Evolutionary conservation across 1,140 invertebrate species (phyloP).

Genomic region (Chironomus tepperi): DNA sequence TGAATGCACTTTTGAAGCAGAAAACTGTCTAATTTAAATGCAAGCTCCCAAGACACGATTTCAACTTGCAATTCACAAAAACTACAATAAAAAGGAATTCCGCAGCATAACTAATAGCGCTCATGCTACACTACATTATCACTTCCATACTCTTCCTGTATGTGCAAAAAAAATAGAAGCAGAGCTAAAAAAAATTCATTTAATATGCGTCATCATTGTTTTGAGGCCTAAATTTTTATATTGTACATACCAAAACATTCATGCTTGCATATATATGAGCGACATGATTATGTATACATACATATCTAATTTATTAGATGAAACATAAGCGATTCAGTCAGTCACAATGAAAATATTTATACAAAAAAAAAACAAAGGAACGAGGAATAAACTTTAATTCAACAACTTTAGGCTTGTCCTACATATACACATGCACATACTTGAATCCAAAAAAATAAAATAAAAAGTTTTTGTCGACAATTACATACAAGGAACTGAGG

Average conservation of each 20-base stretch:
- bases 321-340: no score
- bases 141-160: background rate
- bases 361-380: background rate
- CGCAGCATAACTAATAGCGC: no score
- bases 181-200: background rate
- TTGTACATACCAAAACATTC: no score
- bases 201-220: constrained; percentile 2
- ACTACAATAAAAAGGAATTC: no score
- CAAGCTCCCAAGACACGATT: no score
- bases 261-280: background rate
- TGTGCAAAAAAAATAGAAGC: background rate
- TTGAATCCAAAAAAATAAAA: background rate
- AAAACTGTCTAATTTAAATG: no score
- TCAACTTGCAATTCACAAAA: no score
- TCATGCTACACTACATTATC: no score
- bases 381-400: background rate
- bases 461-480: background rate
- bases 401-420: constrained; percentile 18
- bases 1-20: no score
- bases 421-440: background rate
- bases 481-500: background rate
- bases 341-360: no score
- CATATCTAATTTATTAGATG: background rate
- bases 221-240: no score
- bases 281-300: constrained; percentile 8